A percentile compares a stretch with the other conserved stretches of the same genome.
These are phyloP conservation scores for Parus major DNA, from an alignment of 2,113 vertebrate species.

Conservation along the genomic window DNA sequence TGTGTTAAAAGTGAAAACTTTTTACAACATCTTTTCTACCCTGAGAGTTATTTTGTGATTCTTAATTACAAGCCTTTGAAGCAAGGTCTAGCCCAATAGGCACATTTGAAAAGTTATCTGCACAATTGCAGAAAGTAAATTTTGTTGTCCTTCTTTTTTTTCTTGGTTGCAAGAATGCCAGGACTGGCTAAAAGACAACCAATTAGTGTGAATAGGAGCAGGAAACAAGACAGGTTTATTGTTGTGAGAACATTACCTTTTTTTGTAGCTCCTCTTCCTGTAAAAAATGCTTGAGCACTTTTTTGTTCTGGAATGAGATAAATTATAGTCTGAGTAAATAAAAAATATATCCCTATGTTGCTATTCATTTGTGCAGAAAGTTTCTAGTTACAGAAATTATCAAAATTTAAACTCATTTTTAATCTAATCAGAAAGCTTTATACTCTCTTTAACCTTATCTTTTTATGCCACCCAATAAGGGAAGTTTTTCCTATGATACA, in stretches of 20 bases:
- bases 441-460: not conserved
- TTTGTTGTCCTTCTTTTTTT: not conserved
- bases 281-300: accelerated
- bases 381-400: not conserved
- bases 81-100: not conserved
- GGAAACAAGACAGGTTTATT: not conserved
- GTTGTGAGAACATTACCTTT: not conserved
- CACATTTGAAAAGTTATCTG: not conserved
- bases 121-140: not conserved
- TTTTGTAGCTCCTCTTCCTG: not conserved
- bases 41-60: not conserved
- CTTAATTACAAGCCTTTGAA: not conserved
- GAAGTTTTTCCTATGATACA: not conserved
- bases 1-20: not conserved
- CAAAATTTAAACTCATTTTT: not conserved
- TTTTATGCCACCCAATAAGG: not conserved
- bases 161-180: not conserved
- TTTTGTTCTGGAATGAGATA: not conserved
- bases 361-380: not conserved
- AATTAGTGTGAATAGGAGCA: not conserved
- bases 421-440: not conserved
- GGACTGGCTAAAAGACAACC: not conserved
- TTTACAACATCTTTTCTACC: not conserved
- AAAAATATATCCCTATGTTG: not conserved
- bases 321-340: not conserved